Conservation (phyloP, 2,113 vertebrate genomes). For the Anolis carolinensis region DNA sequence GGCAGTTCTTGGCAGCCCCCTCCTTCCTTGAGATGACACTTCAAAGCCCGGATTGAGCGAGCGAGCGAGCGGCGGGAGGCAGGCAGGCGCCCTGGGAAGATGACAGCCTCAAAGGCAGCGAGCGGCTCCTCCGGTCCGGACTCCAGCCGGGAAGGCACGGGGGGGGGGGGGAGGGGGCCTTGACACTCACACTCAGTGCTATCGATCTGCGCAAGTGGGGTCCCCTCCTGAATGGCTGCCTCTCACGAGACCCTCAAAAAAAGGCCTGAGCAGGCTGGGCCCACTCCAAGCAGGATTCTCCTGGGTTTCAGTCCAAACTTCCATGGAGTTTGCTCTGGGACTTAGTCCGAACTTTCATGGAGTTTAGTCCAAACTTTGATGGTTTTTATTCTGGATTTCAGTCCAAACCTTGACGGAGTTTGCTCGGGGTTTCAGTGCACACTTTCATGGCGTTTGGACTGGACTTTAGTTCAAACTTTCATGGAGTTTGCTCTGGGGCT, state of each 20-base stretch:
- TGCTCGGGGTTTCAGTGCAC: too few species aligned
- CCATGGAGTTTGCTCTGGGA: too few species aligned
- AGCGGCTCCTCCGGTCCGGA: slow-evolving; percentile 42
- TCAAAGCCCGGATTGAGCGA: slow-evolving; percentile 79
- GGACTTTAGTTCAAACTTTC: too few species aligned
- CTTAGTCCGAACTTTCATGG: too few species aligned
- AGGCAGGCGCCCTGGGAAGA: slow-evolving; percentile 78
- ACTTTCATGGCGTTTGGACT: too few species aligned
- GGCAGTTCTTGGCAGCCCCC: slow-evolving; percentile 72
- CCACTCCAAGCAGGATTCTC: too few species aligned
- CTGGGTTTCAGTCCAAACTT: too few species aligned
- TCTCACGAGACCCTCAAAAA: background rate
- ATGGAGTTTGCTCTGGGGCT: too few species aligned
- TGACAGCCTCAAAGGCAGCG: slow-evolving; percentile 80
- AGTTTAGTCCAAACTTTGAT: too few species aligned
- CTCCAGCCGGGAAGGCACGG: slow-evolving; percentile 46
- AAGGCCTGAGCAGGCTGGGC: slow-evolving; percentile 3
- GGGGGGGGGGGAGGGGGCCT: slow-evolving; percentile 15
- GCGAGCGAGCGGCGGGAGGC: slow-evolving; percentile 73
- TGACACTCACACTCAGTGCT: too few species aligned
- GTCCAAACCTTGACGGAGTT: too few species aligned
- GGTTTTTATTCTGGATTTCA: too few species aligned
- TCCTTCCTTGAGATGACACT: slow-evolving; percentile 82
- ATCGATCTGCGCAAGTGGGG: slow-evolving; percentile 25
- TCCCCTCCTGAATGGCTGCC: slow-evolving; percentile 20